A percentile compares a stretch with the other conserved stretches of the same genome.
Conservation (phyloP, 1,140 invertebrate species). For the Micrasema longulum region DNA sequence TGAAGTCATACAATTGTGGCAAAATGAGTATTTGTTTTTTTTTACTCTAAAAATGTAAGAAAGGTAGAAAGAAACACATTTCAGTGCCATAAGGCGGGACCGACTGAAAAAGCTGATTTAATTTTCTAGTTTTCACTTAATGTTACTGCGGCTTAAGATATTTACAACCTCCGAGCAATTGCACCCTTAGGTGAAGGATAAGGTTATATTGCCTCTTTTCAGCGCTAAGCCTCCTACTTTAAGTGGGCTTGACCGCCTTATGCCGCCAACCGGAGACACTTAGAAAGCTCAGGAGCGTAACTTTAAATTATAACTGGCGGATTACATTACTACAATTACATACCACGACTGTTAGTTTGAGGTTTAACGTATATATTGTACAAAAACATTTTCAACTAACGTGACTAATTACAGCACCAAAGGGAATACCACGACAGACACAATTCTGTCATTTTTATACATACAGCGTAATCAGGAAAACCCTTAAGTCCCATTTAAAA, state of each 20-base stretch:
- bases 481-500: no score
- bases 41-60: no score
- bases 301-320: background rate
- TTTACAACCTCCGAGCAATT: background rate
- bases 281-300: background rate
- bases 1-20: no score
- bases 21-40: no score
- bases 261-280: constrained; percentile 15
- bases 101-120: no score
- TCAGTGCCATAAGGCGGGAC: no score
- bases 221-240: constrained; percentile 5
- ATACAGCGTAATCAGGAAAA: no score
- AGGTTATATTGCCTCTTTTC: constrained; percentile 28
- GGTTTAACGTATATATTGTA: no score
- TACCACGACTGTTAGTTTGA: background rate
- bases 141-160: background rate
- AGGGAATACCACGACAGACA: constrained; percentile 2
- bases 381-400: no score
- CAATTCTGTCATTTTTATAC: background rate
- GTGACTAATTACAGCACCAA: background rate
- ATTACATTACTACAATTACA: background rate
- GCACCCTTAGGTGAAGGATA: constrained; percentile 10
- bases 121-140: background rate
- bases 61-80: no score
- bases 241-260: constrained; percentile 33